Evolutionary conservation across 2,797 vertebrate genomes (phyloP).

Genomic region (Luscinia megarhynchos): DNA sequence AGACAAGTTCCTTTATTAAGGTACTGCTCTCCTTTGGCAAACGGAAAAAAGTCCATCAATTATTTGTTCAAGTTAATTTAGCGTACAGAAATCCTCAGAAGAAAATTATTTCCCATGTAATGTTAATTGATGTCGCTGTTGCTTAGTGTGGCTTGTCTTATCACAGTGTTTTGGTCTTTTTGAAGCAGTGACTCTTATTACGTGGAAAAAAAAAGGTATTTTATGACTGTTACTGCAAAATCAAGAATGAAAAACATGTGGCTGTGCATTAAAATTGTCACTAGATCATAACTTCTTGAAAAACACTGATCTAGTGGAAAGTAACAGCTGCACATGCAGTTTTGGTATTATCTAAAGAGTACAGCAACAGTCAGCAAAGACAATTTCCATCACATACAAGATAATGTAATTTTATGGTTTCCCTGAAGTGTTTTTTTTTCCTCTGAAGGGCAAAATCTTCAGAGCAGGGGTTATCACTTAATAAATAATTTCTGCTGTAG

Average conservation of each 20-base stretch:
- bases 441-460: neutral
- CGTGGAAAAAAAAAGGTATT: neutral
- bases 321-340: neutral
- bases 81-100: neutral
- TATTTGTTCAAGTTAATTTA: neutral
- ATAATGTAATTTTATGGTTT: neutral
- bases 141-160: rapidly evolving
- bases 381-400: conserved; percentile 18
- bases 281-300: neutral
- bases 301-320: conserved; percentile 54
- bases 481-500: neutral
- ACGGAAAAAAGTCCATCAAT: neutral
- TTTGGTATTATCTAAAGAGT: neutral
- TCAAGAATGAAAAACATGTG: neutral
- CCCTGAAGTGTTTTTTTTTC: neutral
- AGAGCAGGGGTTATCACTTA: neutral
- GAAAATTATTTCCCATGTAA: neutral
- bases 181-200: neutral
- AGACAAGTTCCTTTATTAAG: neutral
- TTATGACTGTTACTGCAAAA: neutral
- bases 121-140: neutral
- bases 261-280: neutral
- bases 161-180: neutral
- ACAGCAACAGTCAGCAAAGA: neutral
- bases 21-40: neutral